Evolutionary conservation across 2,888 invertebrate species (phyloP).

Genomic region (Liposcelis brunnea): DNA sequence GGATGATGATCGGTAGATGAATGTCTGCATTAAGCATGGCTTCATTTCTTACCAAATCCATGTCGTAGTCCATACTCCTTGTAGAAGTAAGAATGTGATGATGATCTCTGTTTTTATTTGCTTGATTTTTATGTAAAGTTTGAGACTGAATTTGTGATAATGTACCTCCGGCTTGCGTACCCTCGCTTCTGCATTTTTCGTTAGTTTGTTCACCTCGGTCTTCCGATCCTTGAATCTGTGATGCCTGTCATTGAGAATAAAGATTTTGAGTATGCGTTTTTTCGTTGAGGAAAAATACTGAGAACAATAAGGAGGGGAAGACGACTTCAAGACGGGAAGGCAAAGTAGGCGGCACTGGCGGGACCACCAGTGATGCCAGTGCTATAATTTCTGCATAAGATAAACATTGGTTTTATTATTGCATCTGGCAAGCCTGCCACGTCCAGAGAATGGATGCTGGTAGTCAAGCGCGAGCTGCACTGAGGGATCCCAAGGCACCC

Average conservation of each 20-base stretch:
- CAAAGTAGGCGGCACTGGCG: too few species aligned
- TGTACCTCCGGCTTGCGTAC: conserved; percentile 66
- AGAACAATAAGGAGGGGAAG: too few species aligned
- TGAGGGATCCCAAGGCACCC: too few species aligned
- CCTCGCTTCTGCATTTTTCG: conserved; percentile 55
- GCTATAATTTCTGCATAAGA: too few species aligned
- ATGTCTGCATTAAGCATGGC: too few species aligned
- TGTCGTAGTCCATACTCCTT: conserved; percentile 1
- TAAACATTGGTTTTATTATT: too few species aligned
- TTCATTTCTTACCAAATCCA: conserved; percentile 2
- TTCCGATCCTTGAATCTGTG: conserved; percentile 29
- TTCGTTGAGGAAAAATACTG: not conserved
- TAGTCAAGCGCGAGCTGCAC: too few species aligned
- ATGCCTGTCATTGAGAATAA: conserved; percentile 28
- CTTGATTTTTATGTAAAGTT: conserved; percentile 1
- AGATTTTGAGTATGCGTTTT: conserved; percentile 22
- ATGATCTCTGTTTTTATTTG: not conserved
- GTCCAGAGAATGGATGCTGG: too few species aligned
- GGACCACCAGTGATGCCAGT: too few species aligned
- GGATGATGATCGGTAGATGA: not conserved
- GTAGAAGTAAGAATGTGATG: not conserved
- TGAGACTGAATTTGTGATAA: conserved; percentile 23
- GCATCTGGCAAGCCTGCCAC: too few species aligned
- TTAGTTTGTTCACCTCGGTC: conserved; percentile 31
- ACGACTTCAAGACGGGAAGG: too few species aligned